phyloP scores from a whole-genome alignment of 2,888 invertebrate species.

The Nemapogon koenigi region DNA sequence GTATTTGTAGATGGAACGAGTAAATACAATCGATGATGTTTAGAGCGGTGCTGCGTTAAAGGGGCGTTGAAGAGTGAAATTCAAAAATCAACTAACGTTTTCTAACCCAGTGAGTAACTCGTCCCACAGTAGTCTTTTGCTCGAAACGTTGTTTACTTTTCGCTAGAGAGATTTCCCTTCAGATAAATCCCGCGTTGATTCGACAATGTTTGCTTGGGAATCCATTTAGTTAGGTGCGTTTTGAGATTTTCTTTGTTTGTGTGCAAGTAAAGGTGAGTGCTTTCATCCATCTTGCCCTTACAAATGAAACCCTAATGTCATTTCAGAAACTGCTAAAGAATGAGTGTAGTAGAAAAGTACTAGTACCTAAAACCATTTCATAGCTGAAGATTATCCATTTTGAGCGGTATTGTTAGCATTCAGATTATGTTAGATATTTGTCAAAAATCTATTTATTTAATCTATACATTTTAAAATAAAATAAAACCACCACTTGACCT shows the following conservation, averaged over 20 bases:
- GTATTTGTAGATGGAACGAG: slow-evolving; percentile 7
- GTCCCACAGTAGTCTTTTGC: slow-evolving; percentile 45
- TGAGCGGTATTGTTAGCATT: too few species aligned
- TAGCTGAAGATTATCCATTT: neutral
- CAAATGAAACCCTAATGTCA: neutral
- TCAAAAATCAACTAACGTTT: slow-evolving; percentile 63
- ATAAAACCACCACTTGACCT: too few species aligned
- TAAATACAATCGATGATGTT: slow-evolving; percentile 28
- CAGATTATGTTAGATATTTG: too few species aligned
- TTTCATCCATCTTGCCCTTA: neutral
- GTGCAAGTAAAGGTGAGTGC: neutral
- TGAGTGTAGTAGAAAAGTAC: neutral
- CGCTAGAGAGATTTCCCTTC: slow-evolving; percentile 46
- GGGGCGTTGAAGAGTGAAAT: slow-evolving; percentile 49
- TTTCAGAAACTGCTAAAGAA: neutral
- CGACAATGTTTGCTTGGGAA: slow-evolving; percentile 48
- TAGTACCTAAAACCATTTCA: neutral
- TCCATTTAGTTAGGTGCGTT: slow-evolving; percentile 35
- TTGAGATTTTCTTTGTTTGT: slow-evolving; percentile 16
- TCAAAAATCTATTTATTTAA: too few species aligned
- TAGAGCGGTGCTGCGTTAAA: slow-evolving; percentile 27
- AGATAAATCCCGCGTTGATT: slow-evolving; percentile 50
- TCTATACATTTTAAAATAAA: too few species aligned
- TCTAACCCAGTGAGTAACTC: slow-evolving; percentile 52
- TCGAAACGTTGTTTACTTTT: slow-evolving; percentile 47